Base-by-base conservation (phyloP, 2,888 invertebrate species). In the Calliopum simillimum region DNA sequence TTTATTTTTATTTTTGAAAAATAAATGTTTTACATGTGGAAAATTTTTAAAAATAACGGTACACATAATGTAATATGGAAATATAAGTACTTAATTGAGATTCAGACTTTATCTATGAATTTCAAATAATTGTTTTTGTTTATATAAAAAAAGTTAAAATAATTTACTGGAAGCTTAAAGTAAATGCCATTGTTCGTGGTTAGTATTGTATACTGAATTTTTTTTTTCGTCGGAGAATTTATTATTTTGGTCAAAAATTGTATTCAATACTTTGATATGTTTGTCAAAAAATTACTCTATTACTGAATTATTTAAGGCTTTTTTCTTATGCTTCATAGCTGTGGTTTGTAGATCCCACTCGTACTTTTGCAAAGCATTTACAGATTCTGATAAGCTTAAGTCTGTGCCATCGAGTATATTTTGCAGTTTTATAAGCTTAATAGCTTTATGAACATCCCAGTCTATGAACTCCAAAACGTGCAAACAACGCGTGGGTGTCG, bases 391-490 rank as follows among this genome's bases (percentile, higher is more conserved):
- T 58, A 86, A 72, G 61, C 77, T 82, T 23, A 86, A 77, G 23
- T 81, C 79, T 16, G 77, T 73, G 43, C 79, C 76, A 51, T 75
- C 72, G 43, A 85, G 78, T 70, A 86, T 82, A 71, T 86, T 86
- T 77, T 86, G 85, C 21, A 86, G 74, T 76, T 84, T 86, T 3
- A 86, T 85, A 25, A 86, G 73, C 83, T 97, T 97, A 75, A 97
- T 95, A 14, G 96, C 96, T 64, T 91, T 91, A 80, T 95, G 92
- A 0, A 97, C 93, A 81, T 96, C 93, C 96, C 97, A 97, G 73
- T 93, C 91, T 67, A 94, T 93, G 72, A 93, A 90, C 80, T 96
- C 94, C 53, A 97, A 85, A 0, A 94, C 94, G 73, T 90, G 89
- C 4, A 96, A 87, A 79, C 96, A 97, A 73, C 93, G 91, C 75